Conservation (phyloP, 2,797 vertebrate species). For the Myotis pilosus region DNA sequence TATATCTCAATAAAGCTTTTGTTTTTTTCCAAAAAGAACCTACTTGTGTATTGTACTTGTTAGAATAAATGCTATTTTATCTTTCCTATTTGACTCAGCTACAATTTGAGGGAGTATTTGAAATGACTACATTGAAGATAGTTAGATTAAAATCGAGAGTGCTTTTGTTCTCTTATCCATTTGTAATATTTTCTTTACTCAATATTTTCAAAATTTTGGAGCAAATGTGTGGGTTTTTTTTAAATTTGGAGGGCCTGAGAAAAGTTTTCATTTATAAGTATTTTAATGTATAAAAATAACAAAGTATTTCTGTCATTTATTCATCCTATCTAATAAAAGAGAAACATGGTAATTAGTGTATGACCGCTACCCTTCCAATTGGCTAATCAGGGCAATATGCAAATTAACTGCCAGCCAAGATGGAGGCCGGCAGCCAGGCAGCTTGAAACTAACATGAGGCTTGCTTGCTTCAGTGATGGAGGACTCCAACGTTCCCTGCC, state of each 20-base stretch:
- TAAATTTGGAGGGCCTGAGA: not conserved
- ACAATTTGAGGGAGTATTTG: constrained; percentile 1
- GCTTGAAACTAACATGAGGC: too few species aligned
- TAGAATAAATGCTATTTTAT: constrained; percentile 20
- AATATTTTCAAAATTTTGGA: not conserved
- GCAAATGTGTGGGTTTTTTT: not conserved
- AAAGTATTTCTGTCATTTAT: not conserved
- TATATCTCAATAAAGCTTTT: not conserved
- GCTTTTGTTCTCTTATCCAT: not conserved
- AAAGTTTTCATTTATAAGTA: not conserved
- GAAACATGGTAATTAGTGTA: too few species aligned
- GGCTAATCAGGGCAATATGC: too few species aligned
- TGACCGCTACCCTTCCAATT: too few species aligned
- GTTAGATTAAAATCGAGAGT: not conserved
- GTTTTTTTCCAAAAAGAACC: not conserved
- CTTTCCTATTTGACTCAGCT: not conserved
- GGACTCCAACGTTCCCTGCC: too few species aligned
- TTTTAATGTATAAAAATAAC: not conserved
- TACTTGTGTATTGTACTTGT: constrained; percentile 52
- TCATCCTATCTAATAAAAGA: too few species aligned
- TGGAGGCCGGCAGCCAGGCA: too few species aligned
- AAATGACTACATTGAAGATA: not conserved
- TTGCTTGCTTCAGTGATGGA: too few species aligned
- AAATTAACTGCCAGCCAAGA: too few species aligned
- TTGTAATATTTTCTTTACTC: not conserved